These are phyloP conservation scores for Apodemia zela DNA, from an alignment of 2,888 invertebrate species.

Conservation along the genomic window DNA sequence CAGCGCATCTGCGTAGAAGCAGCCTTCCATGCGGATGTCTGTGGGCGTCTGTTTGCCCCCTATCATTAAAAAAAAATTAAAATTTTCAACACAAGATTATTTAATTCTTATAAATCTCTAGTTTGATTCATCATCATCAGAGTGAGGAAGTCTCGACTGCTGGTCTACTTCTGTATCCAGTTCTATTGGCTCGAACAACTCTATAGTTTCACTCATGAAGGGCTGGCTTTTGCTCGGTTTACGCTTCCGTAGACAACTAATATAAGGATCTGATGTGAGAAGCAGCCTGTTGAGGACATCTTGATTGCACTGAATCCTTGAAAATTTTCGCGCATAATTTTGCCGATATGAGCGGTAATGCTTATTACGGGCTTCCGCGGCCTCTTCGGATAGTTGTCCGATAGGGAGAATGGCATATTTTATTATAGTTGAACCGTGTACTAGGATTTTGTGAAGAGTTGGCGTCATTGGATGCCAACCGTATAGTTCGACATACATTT, in stretches of 20 bases:
- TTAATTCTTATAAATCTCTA: not conserved
- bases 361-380: too few relatives aligned
- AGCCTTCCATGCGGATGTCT: too few relatives aligned
- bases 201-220: not conserved
- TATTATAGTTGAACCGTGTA: not conserved
- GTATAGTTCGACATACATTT: slow-evolving; percentile 16
- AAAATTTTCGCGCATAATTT: not conserved
- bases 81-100: not conserved
- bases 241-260: not conserved
- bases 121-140: not conserved
- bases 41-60: too few relatives aligned
- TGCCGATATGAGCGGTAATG: too few relatives aligned
- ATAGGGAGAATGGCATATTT: not conserved
- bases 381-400: too few relatives aligned
- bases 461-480: slow-evolving; percentile 18
- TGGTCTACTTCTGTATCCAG: not conserved
- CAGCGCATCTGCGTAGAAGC: too few relatives aligned
- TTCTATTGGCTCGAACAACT: not conserved
- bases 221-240: not conserved
- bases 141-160: not conserved
- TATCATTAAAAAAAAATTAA: too few relatives aligned
- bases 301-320: not conserved
- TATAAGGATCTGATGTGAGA: not conserved
- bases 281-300: not conserved
- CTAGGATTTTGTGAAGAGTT: slow-evolving; percentile 11